Evolutionary conservation across 2,888 invertebrate genomes (phyloP).

Genomic region (Oscheius myriophilus): DNA sequence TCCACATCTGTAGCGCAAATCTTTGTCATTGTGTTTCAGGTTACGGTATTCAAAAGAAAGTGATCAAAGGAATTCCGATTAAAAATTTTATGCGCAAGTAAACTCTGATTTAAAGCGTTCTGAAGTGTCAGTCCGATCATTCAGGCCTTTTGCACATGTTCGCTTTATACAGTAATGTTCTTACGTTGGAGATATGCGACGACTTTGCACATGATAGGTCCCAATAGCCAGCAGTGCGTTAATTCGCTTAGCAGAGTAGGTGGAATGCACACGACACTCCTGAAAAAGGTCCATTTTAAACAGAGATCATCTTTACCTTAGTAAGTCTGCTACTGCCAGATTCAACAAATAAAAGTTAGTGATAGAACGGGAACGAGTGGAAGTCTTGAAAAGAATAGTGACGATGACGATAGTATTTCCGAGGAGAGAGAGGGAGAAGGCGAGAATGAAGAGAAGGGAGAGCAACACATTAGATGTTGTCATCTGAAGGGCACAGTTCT

Average conservation of each 20-base stretch:
- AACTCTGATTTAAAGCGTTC: too few species aligned
- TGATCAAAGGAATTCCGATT: too few species aligned
- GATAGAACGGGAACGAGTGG: constrained; percentile 73
- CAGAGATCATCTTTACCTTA: constrained; percentile 68
- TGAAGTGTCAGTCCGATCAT: too few species aligned
- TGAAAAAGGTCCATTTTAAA: constrained; percentile 72
- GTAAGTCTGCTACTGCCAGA: constrained; percentile 77
- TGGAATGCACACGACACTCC: constrained; percentile 82
- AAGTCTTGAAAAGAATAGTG: constrained; percentile 72
- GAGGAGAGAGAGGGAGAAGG: constrained; percentile 25
- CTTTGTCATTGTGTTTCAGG: too few species aligned
- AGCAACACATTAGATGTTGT: constrained; percentile 20
- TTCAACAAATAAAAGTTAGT: constrained; percentile 75
- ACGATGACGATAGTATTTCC: constrained; percentile 66
- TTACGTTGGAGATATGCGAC: constrained; percentile 82
- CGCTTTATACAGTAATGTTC: too few species aligned
- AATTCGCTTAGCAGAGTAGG: constrained; percentile 76
- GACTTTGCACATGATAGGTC: constrained; percentile 80
- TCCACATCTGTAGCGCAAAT: too few species aligned
- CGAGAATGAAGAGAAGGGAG: constrained; percentile 27
- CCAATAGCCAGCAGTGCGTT: constrained; percentile 75
- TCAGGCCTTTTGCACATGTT: too few species aligned
- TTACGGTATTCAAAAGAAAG: too few species aligned
- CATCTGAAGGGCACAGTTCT: constrained; percentile 23
- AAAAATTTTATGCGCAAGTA: too few species aligned